A percentile compares a stretch with the other conserved stretches of the same genome.
phyloP scores from a whole-genome alignment of 2,797 vertebrate genomes.

The Chaenodraco wilsoni region DNA sequence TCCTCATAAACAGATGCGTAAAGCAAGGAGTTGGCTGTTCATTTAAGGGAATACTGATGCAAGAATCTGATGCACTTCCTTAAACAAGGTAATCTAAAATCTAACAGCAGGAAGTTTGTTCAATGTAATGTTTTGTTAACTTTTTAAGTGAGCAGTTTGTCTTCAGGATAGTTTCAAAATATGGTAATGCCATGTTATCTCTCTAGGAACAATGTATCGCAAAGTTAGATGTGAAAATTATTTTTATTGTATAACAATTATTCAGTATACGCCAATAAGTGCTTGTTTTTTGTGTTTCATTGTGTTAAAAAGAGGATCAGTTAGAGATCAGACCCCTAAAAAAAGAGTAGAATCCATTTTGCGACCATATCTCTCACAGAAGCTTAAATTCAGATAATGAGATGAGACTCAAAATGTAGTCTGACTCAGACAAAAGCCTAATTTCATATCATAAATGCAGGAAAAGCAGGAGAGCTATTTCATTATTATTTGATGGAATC shows the following conservation, averaged over 20 bases:
- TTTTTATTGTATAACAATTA: neutral
- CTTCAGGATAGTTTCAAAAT: neutral
- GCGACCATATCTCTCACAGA: constrained; percentile 22
- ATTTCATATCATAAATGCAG: constrained; percentile 40
- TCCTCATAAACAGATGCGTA: constrained; percentile 53
- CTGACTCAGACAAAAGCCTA: constrained; percentile 38
- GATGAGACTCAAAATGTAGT: constrained; percentile 32
- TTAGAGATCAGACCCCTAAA: constrained; percentile 13
- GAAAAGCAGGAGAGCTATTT: constrained; percentile 38
- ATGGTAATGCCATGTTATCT: constrained; percentile 19
- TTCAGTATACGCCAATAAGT: neutral
- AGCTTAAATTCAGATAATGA: constrained; percentile 24
- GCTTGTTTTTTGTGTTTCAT: neutral
- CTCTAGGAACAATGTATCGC: constrained; percentile 14
- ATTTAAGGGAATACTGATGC: constrained; percentile 50
- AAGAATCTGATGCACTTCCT: constrained; percentile 30
- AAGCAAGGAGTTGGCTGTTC: constrained; percentile 30
- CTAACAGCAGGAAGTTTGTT: constrained; percentile 14
- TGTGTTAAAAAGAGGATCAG: neutral
- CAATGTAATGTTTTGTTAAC: constrained; percentile 36
- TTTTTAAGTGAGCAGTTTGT: constrained; percentile 35
- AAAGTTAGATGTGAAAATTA: neutral
- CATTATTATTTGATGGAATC: constrained; percentile 42
- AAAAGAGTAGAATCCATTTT: constrained; percentile 28
- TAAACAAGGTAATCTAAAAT: constrained; percentile 61